Evolutionary conservation across 2,888 invertebrate species (phyloP).

Genomic region (Philhelius pedissequus): DNA sequence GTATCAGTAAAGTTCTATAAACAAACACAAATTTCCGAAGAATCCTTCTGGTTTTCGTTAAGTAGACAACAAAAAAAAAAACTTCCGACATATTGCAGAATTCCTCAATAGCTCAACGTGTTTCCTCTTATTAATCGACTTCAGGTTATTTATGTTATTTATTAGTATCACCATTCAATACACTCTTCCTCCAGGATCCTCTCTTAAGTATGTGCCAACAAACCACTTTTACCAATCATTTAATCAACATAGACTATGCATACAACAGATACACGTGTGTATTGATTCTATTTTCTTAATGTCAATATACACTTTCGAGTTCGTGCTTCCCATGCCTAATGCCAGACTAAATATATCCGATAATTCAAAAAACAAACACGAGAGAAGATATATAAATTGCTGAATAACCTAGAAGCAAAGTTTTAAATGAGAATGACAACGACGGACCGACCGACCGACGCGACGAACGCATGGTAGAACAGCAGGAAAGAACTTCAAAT

Average conservation of each 20-base stretch:
- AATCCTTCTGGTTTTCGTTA: neutral
- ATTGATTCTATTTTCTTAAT: conserved; percentile 2
- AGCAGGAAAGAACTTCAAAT: neutral
- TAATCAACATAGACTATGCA: conserved; percentile 2
- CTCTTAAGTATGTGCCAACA: neutral
- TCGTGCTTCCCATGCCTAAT: conserved; percentile 33
- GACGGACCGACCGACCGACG: too few species aligned
- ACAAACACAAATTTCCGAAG: neutral
- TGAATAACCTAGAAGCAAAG: neutral
- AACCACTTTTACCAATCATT: conserved; percentile 22
- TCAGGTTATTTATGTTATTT: conserved; percentile 16
- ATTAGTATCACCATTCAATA: neutral
- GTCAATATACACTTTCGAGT: conserved; percentile 26
- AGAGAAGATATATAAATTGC: neutral
- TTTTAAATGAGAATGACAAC: neutral
- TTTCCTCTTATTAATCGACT: conserved; percentile 14
- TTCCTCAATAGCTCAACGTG: neutral
- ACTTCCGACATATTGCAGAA: neutral
- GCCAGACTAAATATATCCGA: neutral
- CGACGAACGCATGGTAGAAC: too few species aligned
- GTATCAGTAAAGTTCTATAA: neutral
- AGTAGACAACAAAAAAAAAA: neutral
- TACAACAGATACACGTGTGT: neutral
- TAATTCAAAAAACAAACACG: neutral
- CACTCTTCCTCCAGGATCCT: neutral